phyloP scores from a whole-genome alignment of 2,888 invertebrate genomes.

The Phanerotoma sp. region DNA sequence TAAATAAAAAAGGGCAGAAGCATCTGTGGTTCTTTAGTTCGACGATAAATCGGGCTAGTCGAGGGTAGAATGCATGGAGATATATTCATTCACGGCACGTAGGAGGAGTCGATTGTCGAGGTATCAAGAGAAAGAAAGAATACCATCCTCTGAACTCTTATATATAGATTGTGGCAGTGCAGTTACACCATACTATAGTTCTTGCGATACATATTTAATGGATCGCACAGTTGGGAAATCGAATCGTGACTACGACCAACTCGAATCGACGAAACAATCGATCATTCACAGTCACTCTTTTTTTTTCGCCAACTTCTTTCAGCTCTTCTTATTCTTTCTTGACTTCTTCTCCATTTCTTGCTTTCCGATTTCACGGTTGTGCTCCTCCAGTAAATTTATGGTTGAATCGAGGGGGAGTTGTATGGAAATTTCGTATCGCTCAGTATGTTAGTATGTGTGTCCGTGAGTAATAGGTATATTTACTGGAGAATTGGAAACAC shows the following conservation, averaged over 20 bases:
- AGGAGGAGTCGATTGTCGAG: slow-evolving; percentile 27
- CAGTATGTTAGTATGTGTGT: neutral
- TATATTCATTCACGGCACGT: slow-evolving; percentile 31
- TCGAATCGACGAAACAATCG: slow-evolving; percentile 15
- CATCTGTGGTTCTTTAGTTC: neutral
- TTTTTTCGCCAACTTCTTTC: neutral
- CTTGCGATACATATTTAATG: slow-evolving; percentile 31
- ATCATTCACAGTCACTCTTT: slow-evolving; percentile 8
- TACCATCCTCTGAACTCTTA: neutral
- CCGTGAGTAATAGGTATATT: neutral
- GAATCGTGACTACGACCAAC: slow-evolving; percentile 18
- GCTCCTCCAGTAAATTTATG: slow-evolving; percentile 18
- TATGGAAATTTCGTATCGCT: slow-evolving; percentile 21
- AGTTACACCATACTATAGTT: slow-evolving; percentile 5
- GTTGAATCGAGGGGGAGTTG: slow-evolving; percentile 13
- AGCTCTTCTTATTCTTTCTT: slow-evolving; percentile 12
- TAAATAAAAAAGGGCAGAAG: neutral
- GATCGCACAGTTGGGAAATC: slow-evolving; percentile 31
- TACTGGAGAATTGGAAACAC: neutral
- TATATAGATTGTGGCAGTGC: neutral
- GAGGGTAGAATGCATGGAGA: slow-evolving; percentile 18
- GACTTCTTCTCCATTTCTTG: slow-evolving; percentile 6
- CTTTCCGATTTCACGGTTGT: slow-evolving; percentile 21
- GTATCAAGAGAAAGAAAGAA: slow-evolving; percentile 11
- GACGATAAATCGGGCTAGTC: slow-evolving; percentile 28